These are phyloP conservation scores for Microhierax caerulescens DNA, from an alignment of 2,797 vertebrate species.

Conservation along the genomic window DNA sequence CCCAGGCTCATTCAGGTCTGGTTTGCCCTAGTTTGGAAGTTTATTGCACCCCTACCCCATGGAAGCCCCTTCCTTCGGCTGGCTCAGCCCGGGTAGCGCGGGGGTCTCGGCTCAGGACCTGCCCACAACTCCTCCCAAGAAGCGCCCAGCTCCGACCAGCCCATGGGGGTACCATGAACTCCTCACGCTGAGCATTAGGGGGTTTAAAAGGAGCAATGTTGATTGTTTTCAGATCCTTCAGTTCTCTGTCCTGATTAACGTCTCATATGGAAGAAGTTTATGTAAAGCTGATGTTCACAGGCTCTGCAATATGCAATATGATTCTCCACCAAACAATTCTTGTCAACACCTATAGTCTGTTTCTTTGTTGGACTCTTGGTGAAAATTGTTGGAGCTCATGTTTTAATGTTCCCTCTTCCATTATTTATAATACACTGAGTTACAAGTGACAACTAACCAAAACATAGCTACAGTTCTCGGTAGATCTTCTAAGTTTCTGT, in stretches of 20 bases:
- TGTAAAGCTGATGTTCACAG: conserved; percentile 51
- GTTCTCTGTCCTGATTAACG: conserved; percentile 8
- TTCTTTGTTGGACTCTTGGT: conserved; percentile 47
- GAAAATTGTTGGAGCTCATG: conserved; percentile 33
- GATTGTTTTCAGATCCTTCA: conserved; percentile 50
- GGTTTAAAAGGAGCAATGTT: background rate
- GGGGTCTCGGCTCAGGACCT: background rate
- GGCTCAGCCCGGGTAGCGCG: background rate
- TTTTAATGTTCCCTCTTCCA: conserved; percentile 34
- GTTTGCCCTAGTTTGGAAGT: background rate
- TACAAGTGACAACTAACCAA: conserved; percentile 41
- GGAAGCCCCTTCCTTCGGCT: background rate
- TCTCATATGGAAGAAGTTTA: conserved; percentile 55
- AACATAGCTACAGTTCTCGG: conserved; percentile 7
- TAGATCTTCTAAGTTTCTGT: conserved; percentile 18
- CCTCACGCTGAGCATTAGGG: background rate
- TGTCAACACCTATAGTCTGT: conserved; percentile 46
- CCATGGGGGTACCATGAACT: background rate
- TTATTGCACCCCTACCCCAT: background rate
- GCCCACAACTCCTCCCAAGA: background rate
- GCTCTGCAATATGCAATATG: conserved; percentile 30
- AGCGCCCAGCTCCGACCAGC: background rate
- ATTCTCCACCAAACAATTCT: conserved; percentile 47
- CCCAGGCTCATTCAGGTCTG: background rate
- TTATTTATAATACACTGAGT: conserved; percentile 49